These are phyloP conservation scores for Pinctada fucata DNA, from an alignment of 2,888 invertebrate species.

Conservation along the genomic window DNA sequence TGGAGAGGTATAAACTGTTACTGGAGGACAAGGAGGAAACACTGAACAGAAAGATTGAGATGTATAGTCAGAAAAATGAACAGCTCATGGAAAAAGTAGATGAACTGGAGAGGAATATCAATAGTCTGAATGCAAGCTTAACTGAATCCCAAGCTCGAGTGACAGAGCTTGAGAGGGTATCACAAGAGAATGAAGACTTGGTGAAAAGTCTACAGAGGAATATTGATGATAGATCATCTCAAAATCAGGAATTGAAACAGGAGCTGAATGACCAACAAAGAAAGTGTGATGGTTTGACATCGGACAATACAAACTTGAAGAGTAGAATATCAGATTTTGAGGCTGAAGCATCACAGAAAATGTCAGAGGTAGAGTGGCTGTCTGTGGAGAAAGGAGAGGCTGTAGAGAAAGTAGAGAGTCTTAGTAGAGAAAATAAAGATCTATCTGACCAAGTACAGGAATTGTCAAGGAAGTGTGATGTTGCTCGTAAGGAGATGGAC, in stretches of 20 bases:
- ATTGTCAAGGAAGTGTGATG: slow-evolving; percentile 13
- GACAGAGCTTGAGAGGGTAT: neutral
- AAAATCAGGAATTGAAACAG: slow-evolving; percentile 5
- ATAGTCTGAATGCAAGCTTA: neutral
- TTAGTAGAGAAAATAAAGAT: slow-evolving; percentile 35
- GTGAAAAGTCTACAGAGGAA: neutral
- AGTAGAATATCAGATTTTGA: slow-evolving; percentile 24
- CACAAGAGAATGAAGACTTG: neutral
- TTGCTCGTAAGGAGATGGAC: slow-evolving; percentile 24
- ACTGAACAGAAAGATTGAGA: slow-evolving; percentile 17
- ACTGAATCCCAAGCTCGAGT: slow-evolving; percentile 27
- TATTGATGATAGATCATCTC: slow-evolving; percentile 23
- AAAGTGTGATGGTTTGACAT: slow-evolving; percentile 10
- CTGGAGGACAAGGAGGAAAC: slow-evolving; percentile 21
- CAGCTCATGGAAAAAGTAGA: slow-evolving; percentile 19
- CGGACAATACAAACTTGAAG: slow-evolving; percentile 14
- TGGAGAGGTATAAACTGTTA: slow-evolving; percentile 39
- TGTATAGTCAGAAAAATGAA: slow-evolving; percentile 14
- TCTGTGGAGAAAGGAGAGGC: slow-evolving; percentile 28
- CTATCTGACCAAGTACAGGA: slow-evolving; percentile 27
- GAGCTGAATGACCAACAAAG: neutral
- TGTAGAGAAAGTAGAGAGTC: slow-evolving; percentile 26
- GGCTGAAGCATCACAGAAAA: slow-evolving; percentile 24
- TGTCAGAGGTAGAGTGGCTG: slow-evolving; percentile 32
- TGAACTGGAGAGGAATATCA: neutral